These are phyloP conservation scores for Zoanthus solanderi DNA, from an alignment of 92 coral and sea anemone species.

Conservation along the genomic window DNA sequence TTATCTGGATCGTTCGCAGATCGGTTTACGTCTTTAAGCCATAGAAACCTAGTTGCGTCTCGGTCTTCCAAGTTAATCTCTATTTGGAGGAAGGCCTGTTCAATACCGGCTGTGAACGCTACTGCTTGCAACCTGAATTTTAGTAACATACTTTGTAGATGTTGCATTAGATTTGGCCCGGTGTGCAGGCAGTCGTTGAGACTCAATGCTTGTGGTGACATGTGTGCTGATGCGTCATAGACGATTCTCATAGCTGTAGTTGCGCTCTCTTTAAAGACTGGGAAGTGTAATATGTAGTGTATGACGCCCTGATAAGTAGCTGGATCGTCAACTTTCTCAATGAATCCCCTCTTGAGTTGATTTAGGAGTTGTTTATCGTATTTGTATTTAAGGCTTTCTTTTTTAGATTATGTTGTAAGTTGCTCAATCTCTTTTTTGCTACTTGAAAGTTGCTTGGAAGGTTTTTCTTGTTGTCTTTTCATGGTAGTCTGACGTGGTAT, in stretches of 20 bases:
- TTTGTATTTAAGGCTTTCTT: slow-evolving; percentile 35
- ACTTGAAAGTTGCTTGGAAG: slow-evolving; percentile 21
- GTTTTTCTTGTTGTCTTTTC: no score
- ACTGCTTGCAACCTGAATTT: no score
- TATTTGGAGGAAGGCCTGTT: slow-evolving; percentile 44
- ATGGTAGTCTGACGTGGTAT: no score
- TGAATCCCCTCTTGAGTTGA: slow-evolving; percentile 67
- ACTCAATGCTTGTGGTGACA: slow-evolving; percentile 47
- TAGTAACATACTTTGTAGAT: no score
- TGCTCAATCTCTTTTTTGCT: not conserved
- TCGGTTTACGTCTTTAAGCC: slow-evolving; percentile 50
- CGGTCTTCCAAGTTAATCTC: slow-evolving; percentile 58
- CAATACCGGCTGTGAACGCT: slow-evolving; percentile 18
- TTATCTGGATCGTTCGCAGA: not conserved
- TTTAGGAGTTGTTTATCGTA: slow-evolving; percentile 62
- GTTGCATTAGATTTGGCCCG: slow-evolving; percentile 62
- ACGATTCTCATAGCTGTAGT: not conserved
- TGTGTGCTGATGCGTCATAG: slow-evolving; percentile 64
- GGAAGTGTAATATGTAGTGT: slow-evolving; percentile 30
- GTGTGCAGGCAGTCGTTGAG: slow-evolving; percentile 70
- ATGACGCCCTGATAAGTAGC: slow-evolving; percentile 40
- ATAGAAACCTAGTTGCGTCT: slow-evolving; percentile 75
- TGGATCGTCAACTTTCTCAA: slow-evolving; percentile 56
- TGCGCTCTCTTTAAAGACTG: no score
- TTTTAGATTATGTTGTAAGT: slow-evolving; percentile 38